phyloP scores from a whole-genome alignment of 2,113 vertebrate genomes.

The Verasper variegatus region DNA sequence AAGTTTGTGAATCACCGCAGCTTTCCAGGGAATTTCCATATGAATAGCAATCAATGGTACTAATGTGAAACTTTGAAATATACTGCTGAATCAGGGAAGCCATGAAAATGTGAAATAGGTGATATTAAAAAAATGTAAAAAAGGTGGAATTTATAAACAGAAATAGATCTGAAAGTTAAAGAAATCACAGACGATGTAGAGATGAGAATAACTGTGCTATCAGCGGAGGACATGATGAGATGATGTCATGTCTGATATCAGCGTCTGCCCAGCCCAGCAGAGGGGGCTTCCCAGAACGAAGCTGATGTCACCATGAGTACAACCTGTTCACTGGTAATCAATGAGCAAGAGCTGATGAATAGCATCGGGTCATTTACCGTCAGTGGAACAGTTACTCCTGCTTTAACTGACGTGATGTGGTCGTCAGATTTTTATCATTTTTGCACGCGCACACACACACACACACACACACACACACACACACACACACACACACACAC shows the following conservation, averaged over 20 bases:
- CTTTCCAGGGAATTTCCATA: background rate
- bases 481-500: no score
- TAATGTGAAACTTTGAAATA: background rate
- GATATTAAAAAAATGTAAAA: no score
- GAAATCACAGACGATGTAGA: background rate
- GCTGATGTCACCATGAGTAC: conserved; percentile 67
- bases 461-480: no score
- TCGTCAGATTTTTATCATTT: background rate
- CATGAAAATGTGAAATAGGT: background rate
- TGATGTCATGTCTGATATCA: conserved; percentile 74
- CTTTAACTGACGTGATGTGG: background rate
- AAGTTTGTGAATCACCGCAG: conserved; percentile 8
- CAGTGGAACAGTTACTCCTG: background rate
- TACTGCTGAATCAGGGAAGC: background rate
- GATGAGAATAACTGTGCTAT: background rate
- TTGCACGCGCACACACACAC: no score
- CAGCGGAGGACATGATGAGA: background rate
- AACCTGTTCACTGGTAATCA: conserved; percentile 60
- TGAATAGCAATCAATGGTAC: background rate
- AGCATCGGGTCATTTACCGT: conserved; percentile 1
- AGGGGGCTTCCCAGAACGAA: conserved; percentile 60
- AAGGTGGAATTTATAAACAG: background rate
- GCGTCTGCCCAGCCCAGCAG: conserved; percentile 44
- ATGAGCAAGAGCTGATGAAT: background rate
- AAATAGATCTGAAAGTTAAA: background rate